Conservation (phyloP, 1,140 invertebrate genomes). For the Microplitis mediator region DNA sequence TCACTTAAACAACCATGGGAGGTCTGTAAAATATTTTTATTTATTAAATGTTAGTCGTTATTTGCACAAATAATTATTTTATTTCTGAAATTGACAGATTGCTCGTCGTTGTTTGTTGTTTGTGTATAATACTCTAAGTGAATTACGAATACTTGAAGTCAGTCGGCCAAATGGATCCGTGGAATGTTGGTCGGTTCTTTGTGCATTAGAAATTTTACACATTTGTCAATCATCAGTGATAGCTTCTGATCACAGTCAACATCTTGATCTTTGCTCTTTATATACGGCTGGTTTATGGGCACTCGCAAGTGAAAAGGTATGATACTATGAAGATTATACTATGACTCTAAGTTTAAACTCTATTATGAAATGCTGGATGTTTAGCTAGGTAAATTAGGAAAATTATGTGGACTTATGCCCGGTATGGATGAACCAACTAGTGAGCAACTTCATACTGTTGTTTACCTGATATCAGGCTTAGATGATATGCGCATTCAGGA, state of each 20-base stretch:
- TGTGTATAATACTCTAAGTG: slow-evolving; percentile 83
- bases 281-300: slow-evolving; percentile 91
- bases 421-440: slow-evolving; percentile 76
- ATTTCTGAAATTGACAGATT: slow-evolving; percentile 63
- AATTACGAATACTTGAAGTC: slow-evolving; percentile 80
- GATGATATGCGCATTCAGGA: slow-evolving; percentile 69
- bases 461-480: slow-evolving; percentile 89
- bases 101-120: slow-evolving; percentile 84
- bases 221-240: slow-evolving; percentile 72
- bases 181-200: slow-evolving; percentile 92
- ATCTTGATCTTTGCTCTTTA: slow-evolving; percentile 74
- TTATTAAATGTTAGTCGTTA: slow-evolving; percentile 10
- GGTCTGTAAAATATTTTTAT: slow-evolving; percentile 61
- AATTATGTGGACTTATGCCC: slow-evolving; percentile 90
- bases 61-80: slow-evolving; percentile 8
- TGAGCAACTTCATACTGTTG: slow-evolving; percentile 87
- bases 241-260: slow-evolving; percentile 70
- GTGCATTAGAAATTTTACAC: slow-evolving; percentile 86
- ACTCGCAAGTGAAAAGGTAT: slow-evolving; percentile 89
- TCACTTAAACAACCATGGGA: slow-evolving; percentile 80
- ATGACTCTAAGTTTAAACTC: slow-evolving; percentile 1
- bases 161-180: slow-evolving; percentile 80
- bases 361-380: slow-evolving; percentile 33
- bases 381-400: slow-evolving; percentile 83
- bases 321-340: slow-evolving; percentile 11